Base-by-base conservation (phyloP, 2,113 vertebrate genomes). In the Caranx melampygus region DNA sequence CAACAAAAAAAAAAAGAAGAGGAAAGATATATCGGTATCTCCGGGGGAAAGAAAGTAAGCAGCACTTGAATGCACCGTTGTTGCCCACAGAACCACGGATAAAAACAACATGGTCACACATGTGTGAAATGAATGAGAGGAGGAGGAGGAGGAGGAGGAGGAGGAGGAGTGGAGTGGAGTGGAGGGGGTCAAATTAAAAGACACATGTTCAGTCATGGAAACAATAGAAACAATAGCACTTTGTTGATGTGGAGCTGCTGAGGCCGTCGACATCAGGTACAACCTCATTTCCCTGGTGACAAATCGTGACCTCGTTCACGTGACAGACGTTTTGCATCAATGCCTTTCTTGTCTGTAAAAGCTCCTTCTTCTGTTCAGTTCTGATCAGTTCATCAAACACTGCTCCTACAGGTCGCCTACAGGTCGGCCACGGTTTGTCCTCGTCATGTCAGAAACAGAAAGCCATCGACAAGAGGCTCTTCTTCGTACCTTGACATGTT, bases 11-110 rank as follows among this genome's bases (percentile, higher is more conserved):
- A 72, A 3, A 2, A 4, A 26, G 26, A 26, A 26, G 26, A 26
- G 26, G 26, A 26, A 26, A 26, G 26, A 26, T 26, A 26, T 26
- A 26, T 26, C 26, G 26, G 16, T 62, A 6, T 74, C 47, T 77
- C 18, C 15, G 12, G 57, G 72, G 57, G 72, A 31, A 68, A 34
- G 44, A 54, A 47, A 78, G 58, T 78, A 93, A 93, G 92, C 92
- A 93, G 91, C 92, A 82, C 77, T 91, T 86, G 66, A 89, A 89
- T 84, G 84, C 65, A 70, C 76, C 40, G 90, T 59, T 94, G 95
- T 81, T 94, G 94, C 94, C 95, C 94, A 95, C 94, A 95, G 95
- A 92, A 95, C 90, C 93, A 72, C 42, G 62, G 52, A 78, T 18
- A 12, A 59, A 59, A 54, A 65, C 35, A 21, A 42, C 35, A 26